phyloP scores from a whole-genome alignment of 2,797 vertebrate species.

The Gymnoscopelus microlampas region DNA sequence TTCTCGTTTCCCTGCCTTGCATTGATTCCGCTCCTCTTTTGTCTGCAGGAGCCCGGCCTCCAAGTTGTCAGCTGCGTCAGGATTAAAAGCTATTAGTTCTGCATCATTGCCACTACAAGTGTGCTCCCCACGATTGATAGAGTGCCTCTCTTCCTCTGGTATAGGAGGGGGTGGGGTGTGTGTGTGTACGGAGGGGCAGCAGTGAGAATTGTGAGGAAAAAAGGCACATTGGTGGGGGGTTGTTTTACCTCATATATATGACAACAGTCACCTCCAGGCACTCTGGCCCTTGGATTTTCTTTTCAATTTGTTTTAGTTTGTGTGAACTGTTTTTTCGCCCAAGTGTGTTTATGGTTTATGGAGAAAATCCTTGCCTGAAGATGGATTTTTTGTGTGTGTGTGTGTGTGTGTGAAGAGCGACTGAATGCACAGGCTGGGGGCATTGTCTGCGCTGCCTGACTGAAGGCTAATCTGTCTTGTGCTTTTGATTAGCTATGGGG shows the following conservation, averaged over 20 bases:
- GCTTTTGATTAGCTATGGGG: too few relatives aligned
- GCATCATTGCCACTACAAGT: conserved; percentile 85
- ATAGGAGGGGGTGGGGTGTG: too few relatives aligned
- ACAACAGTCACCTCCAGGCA: conserved; percentile 52
- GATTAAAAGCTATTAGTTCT: conserved; percentile 89
- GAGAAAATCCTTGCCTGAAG: conserved; percentile 3
- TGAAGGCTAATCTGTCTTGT: too few relatives aligned
- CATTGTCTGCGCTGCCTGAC: neutral
- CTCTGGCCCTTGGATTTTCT: conserved; percentile 33
- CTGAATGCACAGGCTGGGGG: neutral
- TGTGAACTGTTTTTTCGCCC: conserved; percentile 32
- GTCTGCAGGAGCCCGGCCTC: conserved; percentile 78
- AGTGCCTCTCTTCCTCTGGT: conserved; percentile 69
- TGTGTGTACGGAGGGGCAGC: too few relatives aligned
- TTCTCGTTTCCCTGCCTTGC: conserved; percentile 39
- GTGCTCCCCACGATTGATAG: conserved; percentile 83
- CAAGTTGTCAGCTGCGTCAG: conserved; percentile 86
- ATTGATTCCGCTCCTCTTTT: conserved; percentile 81
- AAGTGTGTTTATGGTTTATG: conserved; percentile 26
- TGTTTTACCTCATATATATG: conserved; percentile 55
- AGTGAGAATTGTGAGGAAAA: conserved; percentile 58
- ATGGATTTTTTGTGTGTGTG: neutral
- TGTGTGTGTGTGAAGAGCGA: neutral
- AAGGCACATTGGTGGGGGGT: conserved; percentile 45
- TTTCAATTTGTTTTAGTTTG: conserved; percentile 40